These are phyloP conservation scores for Entosphenus tridentatus DNA, from an alignment of 2,113 vertebrate genomes.

Conservation along the genomic window DNA sequence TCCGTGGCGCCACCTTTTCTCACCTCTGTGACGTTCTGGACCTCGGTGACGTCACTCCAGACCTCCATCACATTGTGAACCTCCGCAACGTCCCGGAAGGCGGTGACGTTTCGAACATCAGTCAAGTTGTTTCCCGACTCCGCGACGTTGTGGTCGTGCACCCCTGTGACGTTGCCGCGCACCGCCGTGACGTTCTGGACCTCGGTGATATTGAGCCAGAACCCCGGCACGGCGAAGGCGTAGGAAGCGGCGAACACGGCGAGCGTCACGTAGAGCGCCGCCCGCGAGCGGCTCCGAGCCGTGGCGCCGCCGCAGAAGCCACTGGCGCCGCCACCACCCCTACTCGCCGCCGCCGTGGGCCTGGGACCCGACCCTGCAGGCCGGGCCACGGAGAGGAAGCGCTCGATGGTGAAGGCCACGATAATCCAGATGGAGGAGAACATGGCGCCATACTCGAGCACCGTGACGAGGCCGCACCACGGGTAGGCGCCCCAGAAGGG, in stretches of 20 bases:
- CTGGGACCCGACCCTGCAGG: too few species aligned
- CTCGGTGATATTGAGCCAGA: slow-evolving; percentile 25
- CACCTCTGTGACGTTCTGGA: too few species aligned
- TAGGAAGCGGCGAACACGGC: slow-evolving; percentile 23
- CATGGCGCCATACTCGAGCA: slow-evolving; percentile 27
- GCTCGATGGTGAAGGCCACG: slow-evolving; percentile 32
- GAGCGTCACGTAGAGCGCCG: slow-evolving; percentile 15
- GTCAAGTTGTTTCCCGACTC: too few species aligned
- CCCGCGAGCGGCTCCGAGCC: slow-evolving; percentile 19
- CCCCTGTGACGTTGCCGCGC: slow-evolving; percentile 12
- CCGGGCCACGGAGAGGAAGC: slow-evolving; percentile 16
- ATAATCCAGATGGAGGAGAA: slow-evolving; percentile 35
- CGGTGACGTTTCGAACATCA: too few species aligned
- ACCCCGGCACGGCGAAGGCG: slow-evolving; percentile 22
- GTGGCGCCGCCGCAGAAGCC: slow-evolving; percentile 16
- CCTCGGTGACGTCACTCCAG: too few species aligned
- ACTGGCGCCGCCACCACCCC: too few species aligned
- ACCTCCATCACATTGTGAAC: too few species aligned
- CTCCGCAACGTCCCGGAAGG: too few species aligned
- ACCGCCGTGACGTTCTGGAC: slow-evolving; percentile 14
- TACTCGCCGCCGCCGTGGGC: too few species aligned
- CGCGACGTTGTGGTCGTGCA: too few species aligned
- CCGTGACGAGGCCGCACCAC: slow-evolving; percentile 24
- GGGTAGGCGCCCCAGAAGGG: slow-evolving; percentile 32
- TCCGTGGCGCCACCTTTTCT: too few species aligned